Base-by-base conservation (phyloP, 2,797 vertebrate genomes). In the Cynopterus sphinx region DNA sequence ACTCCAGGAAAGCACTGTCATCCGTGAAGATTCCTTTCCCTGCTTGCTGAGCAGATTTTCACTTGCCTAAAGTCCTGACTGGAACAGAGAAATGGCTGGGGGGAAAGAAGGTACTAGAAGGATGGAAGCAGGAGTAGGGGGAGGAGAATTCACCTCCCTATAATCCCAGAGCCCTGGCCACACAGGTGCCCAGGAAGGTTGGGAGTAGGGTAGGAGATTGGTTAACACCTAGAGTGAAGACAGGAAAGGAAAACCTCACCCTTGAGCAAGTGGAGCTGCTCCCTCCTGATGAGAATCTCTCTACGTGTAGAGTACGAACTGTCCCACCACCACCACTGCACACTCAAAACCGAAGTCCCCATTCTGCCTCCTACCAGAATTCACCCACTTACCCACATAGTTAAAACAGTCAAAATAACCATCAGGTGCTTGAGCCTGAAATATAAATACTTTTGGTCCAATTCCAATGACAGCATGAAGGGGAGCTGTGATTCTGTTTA, bases 401-500 rank as follows among this genome's bases (percentile, higher is more conserved):
- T 57, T 95, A 53, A 51, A n/a, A 77, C 24, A 61, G 67, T 15
- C n/a, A 73, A 57, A 92, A 90, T 1, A 70, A 83, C 82, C 51
- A 26, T 2, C 53, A 43, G 41, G 43, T 12, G 51, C 39, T 61
- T 46, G 53, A 71, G 57, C 51, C 85, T 57, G 59, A 90, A 82
- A 63, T 61, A 33, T 9, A 92, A 90, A 88, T 9, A 26, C 53
- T 55, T 86, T 73, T 95, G 73, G 39, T 51, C 88, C 36, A 6
- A 43, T 63, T 91, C 70, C 88, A 88, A 91, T 0, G 70, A 75
- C 46, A 68, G 83, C 11, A 0, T 31, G 82, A 88, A 91, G 55
- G 63, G 17, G 26, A 91, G 77, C 73, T 63, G 39, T 65, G 22
- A 75, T 86, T 81, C 77, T 87, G 41, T 73, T 95, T 87, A 55